Base-by-base conservation (phyloP, 2,113 vertebrate genomes). In the Carassius auratus region DNA sequence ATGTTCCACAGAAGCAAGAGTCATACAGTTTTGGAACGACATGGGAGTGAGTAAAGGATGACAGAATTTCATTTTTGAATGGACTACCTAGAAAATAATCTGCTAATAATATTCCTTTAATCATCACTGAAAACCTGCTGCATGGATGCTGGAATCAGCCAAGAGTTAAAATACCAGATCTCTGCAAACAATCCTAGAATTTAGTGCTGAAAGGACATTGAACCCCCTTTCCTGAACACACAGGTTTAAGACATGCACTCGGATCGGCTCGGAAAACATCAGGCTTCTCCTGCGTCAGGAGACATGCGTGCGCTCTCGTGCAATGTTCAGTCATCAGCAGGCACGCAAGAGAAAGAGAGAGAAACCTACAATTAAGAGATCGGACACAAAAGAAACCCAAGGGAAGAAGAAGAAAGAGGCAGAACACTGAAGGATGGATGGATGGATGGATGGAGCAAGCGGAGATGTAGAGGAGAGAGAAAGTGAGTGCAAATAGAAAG, bases 221-320 rank as follows among this genome's bases (percentile, higher is more conserved):
- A 85, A 86, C 87, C 81, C 86, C 84, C 86, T 82, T 50, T 83
- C 83, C 87, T 76, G 76, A 82, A 85, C 81, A 88, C 85, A 88
- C 36, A 71, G 69, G 45, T 74, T 57, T 69, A 83, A 87, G 66
- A 52, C 33, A 89, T 89, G 88, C 88, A 89, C 59, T 61, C 62
- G 9, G 33, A 82, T 45, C 55, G 30, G 45, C 81, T 55, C 55
- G 23, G 42, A 85, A 23, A 33, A 75, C 7, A 78, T 84, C 76
- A 69, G 38, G 48, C 73, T 13, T 74, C 73, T 62, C 68, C 76
- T 77, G 77, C 77, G 78, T 33, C 61, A 79, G 84, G 85, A 81
- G 3, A 81, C 87, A 89, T 89, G 86, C 88, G 86, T 85, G 83
- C 64, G 59, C 87, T 66, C 76, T 81, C 89, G 87, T 89, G 88